phyloP scores from a whole-genome alignment of 23 tunicate genomes.

The Aplidium turbinatum region DNA sequence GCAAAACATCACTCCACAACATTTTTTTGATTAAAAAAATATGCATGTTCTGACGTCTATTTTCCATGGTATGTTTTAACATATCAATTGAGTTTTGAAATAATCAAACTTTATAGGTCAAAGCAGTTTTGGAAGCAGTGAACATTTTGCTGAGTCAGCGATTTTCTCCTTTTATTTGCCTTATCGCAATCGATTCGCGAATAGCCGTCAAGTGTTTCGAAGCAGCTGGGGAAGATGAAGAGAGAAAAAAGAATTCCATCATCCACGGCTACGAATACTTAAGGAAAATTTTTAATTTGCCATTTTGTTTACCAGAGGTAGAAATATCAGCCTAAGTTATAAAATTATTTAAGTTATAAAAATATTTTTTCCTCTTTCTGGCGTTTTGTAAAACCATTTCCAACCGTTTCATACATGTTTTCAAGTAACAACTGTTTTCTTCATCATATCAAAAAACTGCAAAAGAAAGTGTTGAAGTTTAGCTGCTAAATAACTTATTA shows the following conservation, averaged over 20 bases:
- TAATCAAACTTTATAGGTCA: constrained; percentile 29
- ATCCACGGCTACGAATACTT: constrained; percentile 72
- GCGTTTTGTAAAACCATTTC: no score
- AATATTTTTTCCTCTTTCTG: no score
- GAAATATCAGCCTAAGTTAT: no score
- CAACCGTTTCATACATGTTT: no score
- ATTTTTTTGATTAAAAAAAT: neutral
- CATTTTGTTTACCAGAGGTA: constrained; percentile 80
- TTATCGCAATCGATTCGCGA: constrained; percentile 71
- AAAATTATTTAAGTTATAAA: no score
- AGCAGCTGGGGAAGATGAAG: constrained; percentile 53
- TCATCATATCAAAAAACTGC: no score
- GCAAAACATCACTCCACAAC: neutral
- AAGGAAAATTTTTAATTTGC: constrained; percentile 73
- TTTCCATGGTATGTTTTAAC: no score
- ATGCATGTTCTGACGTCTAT: no score
- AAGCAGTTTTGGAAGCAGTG: constrained; percentile 73
- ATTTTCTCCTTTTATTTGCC: constrained; percentile 65
- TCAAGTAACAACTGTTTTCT: no score
- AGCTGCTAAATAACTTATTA: no score
- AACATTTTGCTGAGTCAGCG: constrained; percentile 73
- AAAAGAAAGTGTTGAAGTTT: no score
- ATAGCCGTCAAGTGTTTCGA: constrained; percentile 67
- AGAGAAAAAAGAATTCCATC: constrained; percentile 29
- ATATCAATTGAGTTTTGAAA: neutral